Percentiles rank a stretch among this genome's conserved stretches.
phyloP scores from a whole-genome alignment of 1,140 invertebrate species.

The Diplogasteroides magnus region DNA sequence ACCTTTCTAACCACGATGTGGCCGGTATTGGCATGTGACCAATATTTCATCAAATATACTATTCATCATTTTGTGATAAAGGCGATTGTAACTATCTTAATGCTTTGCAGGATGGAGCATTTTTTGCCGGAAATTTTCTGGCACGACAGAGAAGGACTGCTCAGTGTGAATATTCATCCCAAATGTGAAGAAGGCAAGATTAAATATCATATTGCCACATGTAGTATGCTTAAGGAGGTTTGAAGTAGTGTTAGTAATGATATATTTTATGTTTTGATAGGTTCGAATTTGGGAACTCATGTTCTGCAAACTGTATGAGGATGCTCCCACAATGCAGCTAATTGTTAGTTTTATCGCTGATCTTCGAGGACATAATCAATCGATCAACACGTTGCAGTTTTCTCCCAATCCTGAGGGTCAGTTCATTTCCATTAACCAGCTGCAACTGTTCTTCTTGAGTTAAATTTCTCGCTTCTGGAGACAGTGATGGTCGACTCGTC shows the following conservation, averaged over 20 bases:
- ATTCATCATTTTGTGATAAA: no score
- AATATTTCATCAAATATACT: no score
- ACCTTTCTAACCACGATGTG: no score
- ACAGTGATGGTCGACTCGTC: slow-evolving; percentile 25
- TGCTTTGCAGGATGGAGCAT: slow-evolving; percentile 31
- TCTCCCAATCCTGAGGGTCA: slow-evolving; percentile 1
- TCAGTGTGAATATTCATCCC: slow-evolving; percentile 26
- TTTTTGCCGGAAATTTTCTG: slow-evolving; percentile 35
- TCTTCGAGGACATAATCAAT: slow-evolving; percentile 12
- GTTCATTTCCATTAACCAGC: background rate
- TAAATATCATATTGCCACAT: slow-evolving; percentile 19
- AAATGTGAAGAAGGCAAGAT: slow-evolving; percentile 2
- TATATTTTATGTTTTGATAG: background rate
- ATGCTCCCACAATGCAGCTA: slow-evolving; percentile 14
- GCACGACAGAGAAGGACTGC: slow-evolving; percentile 30
- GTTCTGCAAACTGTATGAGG: slow-evolving; percentile 13
- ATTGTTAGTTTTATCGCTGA: slow-evolving; percentile 28
- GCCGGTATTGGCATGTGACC: no score
- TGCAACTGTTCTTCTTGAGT: slow-evolving; percentile 15
- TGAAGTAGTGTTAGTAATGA: background rate
- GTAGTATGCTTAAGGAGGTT: slow-evolving; percentile 32
- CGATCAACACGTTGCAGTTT: slow-evolving; percentile 31
- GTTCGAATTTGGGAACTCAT: slow-evolving; percentile 30
- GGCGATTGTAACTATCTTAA: no score
- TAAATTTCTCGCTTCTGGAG: slow-evolving; percentile 29